phyloP scores from a whole-genome alignment of 2,888 invertebrate species.

The Dermolepida albohirtum region DNA sequence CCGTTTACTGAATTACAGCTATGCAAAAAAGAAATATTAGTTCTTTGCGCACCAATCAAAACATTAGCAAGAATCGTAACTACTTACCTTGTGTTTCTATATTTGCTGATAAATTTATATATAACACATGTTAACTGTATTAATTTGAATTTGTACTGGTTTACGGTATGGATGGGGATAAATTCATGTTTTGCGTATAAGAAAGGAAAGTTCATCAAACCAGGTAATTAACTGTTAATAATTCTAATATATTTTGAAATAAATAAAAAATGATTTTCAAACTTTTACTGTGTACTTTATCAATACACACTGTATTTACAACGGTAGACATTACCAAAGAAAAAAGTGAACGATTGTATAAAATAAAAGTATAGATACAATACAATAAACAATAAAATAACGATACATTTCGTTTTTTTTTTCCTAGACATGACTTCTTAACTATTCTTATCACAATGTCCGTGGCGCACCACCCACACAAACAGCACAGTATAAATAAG shows the following conservation, averaged over 20 bases:
- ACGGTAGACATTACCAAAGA: conserved; percentile 61
- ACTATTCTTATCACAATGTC: conserved; percentile 66
- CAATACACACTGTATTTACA: conserved; percentile 65
- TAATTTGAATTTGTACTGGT: background rate
- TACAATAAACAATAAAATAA: conserved; percentile 65
- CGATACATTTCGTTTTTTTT: conserved; percentile 61
- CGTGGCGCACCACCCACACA: conserved; percentile 63
- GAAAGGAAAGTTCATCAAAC: conserved; percentile 28
- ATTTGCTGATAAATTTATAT: too few species aligned
- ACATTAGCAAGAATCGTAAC: too few species aligned
- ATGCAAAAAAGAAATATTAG: too few species aligned
- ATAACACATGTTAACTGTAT: too few species aligned
- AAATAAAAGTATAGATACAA: conserved; percentile 65
- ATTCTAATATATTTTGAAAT: conserved; percentile 45
- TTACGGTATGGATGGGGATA: background rate
- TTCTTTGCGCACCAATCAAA: too few species aligned
- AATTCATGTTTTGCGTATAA: conserved; percentile 4
- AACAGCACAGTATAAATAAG: conserved; percentile 66
- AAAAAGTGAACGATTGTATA: conserved; percentile 64
- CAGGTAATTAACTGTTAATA: conserved; percentile 40
- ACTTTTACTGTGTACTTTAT: conserved; percentile 57
- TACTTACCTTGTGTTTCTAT: too few species aligned
- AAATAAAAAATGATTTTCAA: conserved; percentile 51
- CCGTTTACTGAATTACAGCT: too few species aligned
- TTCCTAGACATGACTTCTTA: conserved; percentile 64